phyloP scores from a whole-genome alignment of 2,888 invertebrate genomes.

The Rapana venosa region DNA sequence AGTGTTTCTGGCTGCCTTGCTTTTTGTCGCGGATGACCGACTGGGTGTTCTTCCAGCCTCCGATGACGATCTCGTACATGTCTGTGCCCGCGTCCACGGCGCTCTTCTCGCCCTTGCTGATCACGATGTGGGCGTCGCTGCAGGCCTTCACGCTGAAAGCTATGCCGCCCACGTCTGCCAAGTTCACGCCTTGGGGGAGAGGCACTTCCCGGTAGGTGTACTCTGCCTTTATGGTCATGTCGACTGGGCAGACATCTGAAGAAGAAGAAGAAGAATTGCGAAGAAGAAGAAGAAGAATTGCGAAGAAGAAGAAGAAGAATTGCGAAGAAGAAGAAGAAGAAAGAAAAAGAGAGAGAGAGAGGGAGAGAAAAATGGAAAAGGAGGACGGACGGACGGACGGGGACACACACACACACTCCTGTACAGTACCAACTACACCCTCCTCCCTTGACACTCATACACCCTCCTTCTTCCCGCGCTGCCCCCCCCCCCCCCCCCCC shows the following conservation, averaged over 20 bases:
- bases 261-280: background rate
- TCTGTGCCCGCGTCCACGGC: background rate
- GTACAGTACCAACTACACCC: too few species aligned
- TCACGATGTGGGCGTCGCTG: background rate
- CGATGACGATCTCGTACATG: conserved; percentile 6
- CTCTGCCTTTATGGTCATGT: background rate
- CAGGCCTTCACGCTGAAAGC: background rate
- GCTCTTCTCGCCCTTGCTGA: background rate
- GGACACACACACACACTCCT: too few species aligned
- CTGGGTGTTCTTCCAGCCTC: background rate
- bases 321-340: too few species aligned
- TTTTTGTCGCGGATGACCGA: background rate
- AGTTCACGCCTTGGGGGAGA: background rate
- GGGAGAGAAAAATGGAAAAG: too few species aligned
- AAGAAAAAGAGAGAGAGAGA: too few species aligned
- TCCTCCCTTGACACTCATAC: too few species aligned
- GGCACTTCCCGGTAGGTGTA: background rate
- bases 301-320: too few species aligned
- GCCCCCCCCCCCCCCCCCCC: too few species aligned
- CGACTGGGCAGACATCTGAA: background rate
- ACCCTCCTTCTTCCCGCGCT: too few species aligned
- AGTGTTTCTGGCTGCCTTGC: background rate
- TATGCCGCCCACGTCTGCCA: background rate
- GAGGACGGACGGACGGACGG: too few species aligned
- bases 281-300: too few species aligned